Evolutionary conservation across 2,797 vertebrate species (phyloP), one percentile per base, ranked within the genome.

Genomic region (Sparidentex hasta): DNA sequence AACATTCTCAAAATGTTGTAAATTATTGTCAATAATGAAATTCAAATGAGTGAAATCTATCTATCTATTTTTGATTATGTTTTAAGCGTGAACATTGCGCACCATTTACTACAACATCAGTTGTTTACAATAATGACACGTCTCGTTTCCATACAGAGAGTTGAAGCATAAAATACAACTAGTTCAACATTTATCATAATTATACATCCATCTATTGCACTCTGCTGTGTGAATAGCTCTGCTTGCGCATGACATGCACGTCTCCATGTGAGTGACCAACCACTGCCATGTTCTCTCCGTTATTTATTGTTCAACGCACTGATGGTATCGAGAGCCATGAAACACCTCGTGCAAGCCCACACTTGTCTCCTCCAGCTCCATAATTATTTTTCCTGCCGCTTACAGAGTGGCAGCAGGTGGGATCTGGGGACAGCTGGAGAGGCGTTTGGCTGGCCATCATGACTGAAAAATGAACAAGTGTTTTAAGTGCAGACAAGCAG

Each of bases 391-490:
- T 67, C 81, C 67, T 65, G 68, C 50, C 81, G 38, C 69, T 68
- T 80, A 48, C 76, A 68, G 72, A 80, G 66, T 58, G 79, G 71
- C 79, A 87, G 86, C 84, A 87, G 83, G 82, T 85, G 85, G 80
- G 76, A 65, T 57, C 65, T 67, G 21, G 12, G 58, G 69, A 81
- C 90, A 92, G 90, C 90, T 91, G 90, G 56, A 52, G 79, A 79
- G 64, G 69, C 78, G 81, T 82, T 83, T 67, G 76, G 74, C 65
- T 43, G 27, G 25, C 55, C 65, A 18, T 74, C 54, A 29, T 83
- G 90, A 89, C 52, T 90, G 86, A 90, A 77, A 55, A 84, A 27
- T 50, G 56, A 73, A 79, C 87, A 84, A 71, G 85, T 88, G 83
- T 71, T 84, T 62, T 47, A 51, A 65, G 72, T 46, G 67, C 58